Base-by-base conservation (phyloP, 2,888 invertebrate genomes). In the Pandemis heparana region DNA sequence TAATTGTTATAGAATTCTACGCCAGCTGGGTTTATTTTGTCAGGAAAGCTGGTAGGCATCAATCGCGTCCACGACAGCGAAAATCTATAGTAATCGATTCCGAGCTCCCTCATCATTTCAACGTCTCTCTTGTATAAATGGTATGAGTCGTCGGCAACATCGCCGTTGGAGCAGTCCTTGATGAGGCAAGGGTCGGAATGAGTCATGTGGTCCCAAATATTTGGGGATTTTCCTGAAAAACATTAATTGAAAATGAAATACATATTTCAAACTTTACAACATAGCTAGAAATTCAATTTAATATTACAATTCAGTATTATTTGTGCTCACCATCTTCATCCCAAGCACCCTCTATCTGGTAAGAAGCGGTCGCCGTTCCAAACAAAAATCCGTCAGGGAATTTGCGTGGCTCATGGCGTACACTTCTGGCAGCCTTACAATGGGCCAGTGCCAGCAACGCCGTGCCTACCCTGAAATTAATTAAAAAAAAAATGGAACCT, bases 51-150 rank as follows among this genome's bases (percentile, higher is more conserved):
- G 38, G 92, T 94, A 0, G 96, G 96, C 65, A 96, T 82, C 32
- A 97, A 89, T 39, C 97, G 88, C 0, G 95, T 78, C 97, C 96
- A 97, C 0, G 96, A 94, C 14, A 96, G 82, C 0, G 96, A 96
- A 79, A 96, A 95, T 51, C 95, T 88, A 81, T 95, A 95, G 77
- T 88, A 92, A 74, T 95, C 88, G 0, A 94, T 81, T 0, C 93
- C 94, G 5, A 95, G 79, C 76, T 94, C 87, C 46, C 89, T 85
- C 75, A 95, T 79, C 82, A 95, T 87, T 72, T 90, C 86, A 0
- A 95, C 89, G 76, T 95, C 95, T 75, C 96, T 94, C 79, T 95
- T 89, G 81, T 95, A 95, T 76, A 93, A 91, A 82, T 96, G 91
- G 81, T 96, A 95, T 18, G 95, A 95, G 78, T 96, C 95, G 61